Evolutionary conservation across 2,888 invertebrate genomes (phyloP).

Genomic region (Tetranychus piercei): DNA sequence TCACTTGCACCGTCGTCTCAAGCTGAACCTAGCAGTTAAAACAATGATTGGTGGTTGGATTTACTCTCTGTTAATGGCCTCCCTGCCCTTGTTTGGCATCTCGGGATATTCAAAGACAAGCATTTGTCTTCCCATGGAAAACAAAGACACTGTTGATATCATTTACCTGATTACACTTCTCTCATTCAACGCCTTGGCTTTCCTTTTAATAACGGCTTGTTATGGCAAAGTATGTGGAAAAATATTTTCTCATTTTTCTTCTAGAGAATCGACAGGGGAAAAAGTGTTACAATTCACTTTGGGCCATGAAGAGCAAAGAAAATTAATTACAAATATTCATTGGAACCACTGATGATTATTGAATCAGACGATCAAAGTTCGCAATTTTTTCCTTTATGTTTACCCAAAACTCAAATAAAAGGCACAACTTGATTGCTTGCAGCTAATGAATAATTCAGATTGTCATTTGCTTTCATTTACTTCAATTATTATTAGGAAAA

Average conservation of each 20-base stretch:
- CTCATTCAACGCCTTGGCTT: constrained; percentile 56
- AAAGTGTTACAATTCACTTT: background rate
- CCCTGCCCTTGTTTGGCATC: constrained; percentile 57
- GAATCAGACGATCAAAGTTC: too few relatives aligned
- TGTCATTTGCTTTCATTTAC: too few relatives aligned
- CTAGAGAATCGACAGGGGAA: background rate
- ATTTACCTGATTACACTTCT: constrained; percentile 56
- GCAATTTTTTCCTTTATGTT: too few relatives aligned
- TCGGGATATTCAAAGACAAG: constrained; percentile 73
- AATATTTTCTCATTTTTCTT: background rate
- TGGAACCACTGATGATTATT: too few relatives aligned
- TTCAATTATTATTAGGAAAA: too few relatives aligned
- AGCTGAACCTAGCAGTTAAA: constrained; percentile 48
- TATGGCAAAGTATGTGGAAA: constrained; percentile 39
- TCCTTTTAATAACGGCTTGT: constrained; percentile 61
- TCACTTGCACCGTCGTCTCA: constrained; percentile 58
- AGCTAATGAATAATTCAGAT: too few relatives aligned
- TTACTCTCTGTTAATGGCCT: constrained; percentile 55
- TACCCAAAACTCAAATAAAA: too few relatives aligned
- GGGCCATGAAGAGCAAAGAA: background rate
- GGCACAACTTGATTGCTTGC: too few relatives aligned
- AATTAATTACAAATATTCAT: background rate
- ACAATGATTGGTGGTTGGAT: constrained; percentile 62
- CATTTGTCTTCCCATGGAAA: constrained; percentile 74
- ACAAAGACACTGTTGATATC: constrained; percentile 47